Evolutionary conservation across 2,113 vertebrate genomes (phyloP), one percentile per base, ranked within the genome.

Genomic region (Halichoeres trimaculatus): DNA sequence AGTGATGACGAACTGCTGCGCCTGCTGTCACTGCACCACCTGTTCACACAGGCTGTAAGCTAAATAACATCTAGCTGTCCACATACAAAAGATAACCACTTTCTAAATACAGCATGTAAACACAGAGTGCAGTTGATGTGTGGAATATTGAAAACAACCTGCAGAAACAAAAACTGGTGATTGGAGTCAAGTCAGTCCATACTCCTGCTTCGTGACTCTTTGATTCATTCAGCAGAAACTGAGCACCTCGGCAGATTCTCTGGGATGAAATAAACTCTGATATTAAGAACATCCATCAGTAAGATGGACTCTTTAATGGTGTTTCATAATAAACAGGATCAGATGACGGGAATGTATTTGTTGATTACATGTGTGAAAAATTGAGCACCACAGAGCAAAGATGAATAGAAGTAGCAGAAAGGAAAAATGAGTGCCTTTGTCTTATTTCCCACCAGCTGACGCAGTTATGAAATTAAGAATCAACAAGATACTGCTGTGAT

Each of bases 311-410:
- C 68, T 61, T 74, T 59, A 53, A 43, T 41, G 4, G 52, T 9
- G 43, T 48, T 75, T 57, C 34, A 75, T 24, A 35, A 54, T 16
- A 23, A 81, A 17, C n/a, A 40, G 7, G 51, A 76, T 66, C 47
- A 67, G 57, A 22, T n/a, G 23, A 63, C 19, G 38, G 40, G 47
- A 63, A 17, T 17, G 17, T 45, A 45, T 60, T 51, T 12, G 41
- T 60, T 23, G n/a, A 71, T 70, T 35, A 70, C 11, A 45, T 45
- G 23, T 11, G 36, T 64, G 20, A 60, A 55, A 47, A 19, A 64
- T 78, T 2, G 4, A 38, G 36, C n/a, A 24, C 19, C 41, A 4
- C 3, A 11, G 16, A 3, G 48, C 6, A 14, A 45, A 34, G n/a
- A 71, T 23, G 6, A 73, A 50, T 10, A 23, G 22, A 45, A 17